Conservation (phyloP, 2,888 invertebrate species). For the Oscheius sp. region DNA sequence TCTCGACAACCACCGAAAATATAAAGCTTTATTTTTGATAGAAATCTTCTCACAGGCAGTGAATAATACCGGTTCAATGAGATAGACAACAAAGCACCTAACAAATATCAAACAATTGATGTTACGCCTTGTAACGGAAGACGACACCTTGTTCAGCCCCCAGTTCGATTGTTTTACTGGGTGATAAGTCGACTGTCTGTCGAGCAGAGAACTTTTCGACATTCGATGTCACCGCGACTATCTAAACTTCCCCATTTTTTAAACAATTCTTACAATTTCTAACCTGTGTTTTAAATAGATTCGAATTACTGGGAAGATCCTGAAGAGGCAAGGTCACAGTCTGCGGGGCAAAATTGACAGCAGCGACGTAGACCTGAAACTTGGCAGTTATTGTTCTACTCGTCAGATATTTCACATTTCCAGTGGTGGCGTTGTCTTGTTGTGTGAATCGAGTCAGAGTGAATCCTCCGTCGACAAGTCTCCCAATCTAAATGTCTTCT, state of each 20-base stretch:
- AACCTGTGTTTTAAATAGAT: conserved; percentile 45
- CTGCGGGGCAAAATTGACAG: conserved; percentile 57
- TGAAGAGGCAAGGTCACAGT: conserved; percentile 53
- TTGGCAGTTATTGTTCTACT: background rate
- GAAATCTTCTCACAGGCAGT: conserved; percentile 6
- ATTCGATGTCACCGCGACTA: conserved; percentile 59
- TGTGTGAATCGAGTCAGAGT: conserved; percentile 62
- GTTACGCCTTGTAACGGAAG: conserved; percentile 53
- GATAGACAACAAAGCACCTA: conserved; percentile 12
- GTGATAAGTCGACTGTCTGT: conserved; percentile 52
- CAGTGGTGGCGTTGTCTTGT: conserved; percentile 50
- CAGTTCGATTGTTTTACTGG: conserved; percentile 48
- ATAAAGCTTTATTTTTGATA: conserved; percentile 3
- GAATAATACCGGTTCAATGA: background rate
- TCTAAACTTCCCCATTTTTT: conserved; percentile 21
- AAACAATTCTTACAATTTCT: background rate
- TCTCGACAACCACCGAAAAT: background rate
- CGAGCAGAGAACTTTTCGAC: conserved; percentile 47
- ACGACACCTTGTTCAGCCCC: conserved; percentile 65
- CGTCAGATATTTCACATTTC: conserved; percentile 46
- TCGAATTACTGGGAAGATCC: conserved; percentile 50
- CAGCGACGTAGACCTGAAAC: conserved; percentile 62
- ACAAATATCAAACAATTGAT: background rate
- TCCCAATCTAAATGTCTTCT: conserved; percentile 35
- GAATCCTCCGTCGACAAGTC: conserved; percentile 60